Percentiles rank a stretch among this genome's conserved stretches.
These are phyloP conservation scores for Eudyptes chrysolophus DNA, from an alignment of 2,113 vertebrate species.

Conservation along the genomic window DNA sequence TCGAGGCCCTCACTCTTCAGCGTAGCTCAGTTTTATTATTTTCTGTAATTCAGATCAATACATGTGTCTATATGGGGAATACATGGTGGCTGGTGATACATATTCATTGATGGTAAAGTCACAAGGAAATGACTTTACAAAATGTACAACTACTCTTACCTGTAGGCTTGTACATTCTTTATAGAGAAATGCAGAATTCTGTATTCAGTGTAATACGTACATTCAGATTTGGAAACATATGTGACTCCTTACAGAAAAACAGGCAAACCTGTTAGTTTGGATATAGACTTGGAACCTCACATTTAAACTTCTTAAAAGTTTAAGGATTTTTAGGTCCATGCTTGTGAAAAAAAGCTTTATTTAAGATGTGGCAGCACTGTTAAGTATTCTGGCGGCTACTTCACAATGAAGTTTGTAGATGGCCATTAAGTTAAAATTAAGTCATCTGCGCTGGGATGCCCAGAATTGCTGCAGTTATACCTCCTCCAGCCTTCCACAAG, in stretches of 20 bases:
- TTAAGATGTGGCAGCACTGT: neutral
- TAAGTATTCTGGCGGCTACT: neutral
- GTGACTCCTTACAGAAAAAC: neutral
- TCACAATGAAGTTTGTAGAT: neutral
- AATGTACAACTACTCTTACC: neutral
- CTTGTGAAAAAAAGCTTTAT: neutral
- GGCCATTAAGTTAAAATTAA: neutral
- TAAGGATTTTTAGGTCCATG: neutral
- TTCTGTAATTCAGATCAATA: conserved; percentile 35
- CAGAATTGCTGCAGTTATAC: neutral
- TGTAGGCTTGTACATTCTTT: neutral
- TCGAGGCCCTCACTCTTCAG: neutral
- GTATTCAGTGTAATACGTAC: neutral
- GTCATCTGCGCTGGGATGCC: neutral
- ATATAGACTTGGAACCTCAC: neutral
- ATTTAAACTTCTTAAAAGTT: neutral
- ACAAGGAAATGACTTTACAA: neutral
- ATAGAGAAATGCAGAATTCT: neutral
- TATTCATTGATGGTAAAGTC: neutral
- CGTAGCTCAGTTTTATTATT: conserved; percentile 16
- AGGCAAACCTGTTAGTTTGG: neutral
- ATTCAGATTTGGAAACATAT: neutral
- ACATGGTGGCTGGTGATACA: neutral
- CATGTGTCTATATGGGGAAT: neutral
- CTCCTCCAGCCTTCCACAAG: neutral